Percentiles rank a stretch among this genome's conserved stretches.
Evolutionary conservation across 2,113 vertebrate genomes (phyloP).

Genomic region (Phalacrocorax carbo): DNA sequence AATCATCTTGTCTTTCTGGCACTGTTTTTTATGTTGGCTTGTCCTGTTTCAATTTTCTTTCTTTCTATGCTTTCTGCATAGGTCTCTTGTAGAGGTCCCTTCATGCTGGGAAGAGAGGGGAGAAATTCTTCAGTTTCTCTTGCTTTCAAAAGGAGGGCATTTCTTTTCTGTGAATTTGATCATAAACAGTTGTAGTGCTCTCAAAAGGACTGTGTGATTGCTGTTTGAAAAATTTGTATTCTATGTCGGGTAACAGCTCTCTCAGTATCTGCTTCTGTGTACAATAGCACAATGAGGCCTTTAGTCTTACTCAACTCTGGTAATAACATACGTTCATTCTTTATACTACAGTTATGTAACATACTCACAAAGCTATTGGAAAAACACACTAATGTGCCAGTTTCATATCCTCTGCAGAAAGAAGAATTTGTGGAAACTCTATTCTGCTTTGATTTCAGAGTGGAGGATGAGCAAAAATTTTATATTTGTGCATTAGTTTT

Average conservation of each 20-base stretch:
- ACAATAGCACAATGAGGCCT: neutral
- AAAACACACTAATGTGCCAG: neutral
- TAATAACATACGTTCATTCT: neutral
- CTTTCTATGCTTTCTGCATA: neutral
- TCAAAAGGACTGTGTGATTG: neutral
- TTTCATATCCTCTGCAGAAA: neutral
- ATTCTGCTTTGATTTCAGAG: neutral
- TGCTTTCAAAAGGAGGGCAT: neutral
- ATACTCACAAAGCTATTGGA: neutral
- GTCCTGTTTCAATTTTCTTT: neutral
- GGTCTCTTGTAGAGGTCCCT: neutral
- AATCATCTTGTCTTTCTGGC: neutral
- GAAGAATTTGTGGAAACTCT: neutral
- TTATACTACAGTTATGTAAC: neutral
- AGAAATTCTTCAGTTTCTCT: neutral
- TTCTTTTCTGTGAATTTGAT: neutral
- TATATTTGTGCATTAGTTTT: neutral
- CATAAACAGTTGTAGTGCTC: neutral
- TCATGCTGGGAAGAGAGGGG: neutral
- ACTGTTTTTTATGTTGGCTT: neutral
- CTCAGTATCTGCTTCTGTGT: neutral
- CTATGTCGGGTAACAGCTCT: neutral
- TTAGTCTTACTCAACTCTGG: neutral
- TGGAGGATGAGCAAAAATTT: constrained; percentile 13
- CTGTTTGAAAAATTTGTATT: neutral